phyloP scores from a whole-genome alignment of 2,888 invertebrate species.

The Leptinotarsa juncta region DNA sequence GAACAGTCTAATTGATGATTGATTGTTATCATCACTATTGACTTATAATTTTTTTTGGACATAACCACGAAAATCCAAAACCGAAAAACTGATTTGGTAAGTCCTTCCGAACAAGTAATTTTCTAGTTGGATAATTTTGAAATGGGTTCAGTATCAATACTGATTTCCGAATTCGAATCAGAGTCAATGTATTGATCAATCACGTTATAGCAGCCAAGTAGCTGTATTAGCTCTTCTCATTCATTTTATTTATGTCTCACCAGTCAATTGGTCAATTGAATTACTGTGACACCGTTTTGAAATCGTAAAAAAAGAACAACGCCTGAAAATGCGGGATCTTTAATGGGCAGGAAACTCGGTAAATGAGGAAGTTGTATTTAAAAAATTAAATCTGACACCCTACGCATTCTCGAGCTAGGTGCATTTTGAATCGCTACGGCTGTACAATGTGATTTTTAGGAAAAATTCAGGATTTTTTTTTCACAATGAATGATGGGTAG shows the following conservation, averaged over 20 bases:
- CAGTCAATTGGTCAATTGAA: slow-evolving; percentile 55
- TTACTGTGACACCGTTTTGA: slow-evolving; percentile 53
- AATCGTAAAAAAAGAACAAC: slow-evolving; percentile 54
- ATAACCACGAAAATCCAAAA: too few relatives aligned
- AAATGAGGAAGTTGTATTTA: slow-evolving; percentile 58
- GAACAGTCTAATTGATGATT: too few relatives aligned
- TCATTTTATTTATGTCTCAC: background rate
- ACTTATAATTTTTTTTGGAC: too few relatives aligned
- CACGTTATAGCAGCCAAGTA: too few relatives aligned
- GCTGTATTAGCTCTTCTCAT: background rate
- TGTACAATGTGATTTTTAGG: slow-evolving; percentile 8
- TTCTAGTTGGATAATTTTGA: too few relatives aligned
- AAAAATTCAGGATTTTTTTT: background rate
- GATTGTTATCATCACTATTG: too few relatives aligned
- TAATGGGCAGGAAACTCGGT: slow-evolving; percentile 53
- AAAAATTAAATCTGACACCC: slow-evolving; percentile 52
- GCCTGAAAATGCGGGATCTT: slow-evolving; percentile 54
- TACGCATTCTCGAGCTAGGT: slow-evolving; percentile 33
- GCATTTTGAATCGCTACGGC: slow-evolving; percentile 19
- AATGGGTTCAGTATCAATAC: too few relatives aligned
- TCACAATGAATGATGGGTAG: too few relatives aligned
- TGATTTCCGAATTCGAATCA: too few relatives aligned
- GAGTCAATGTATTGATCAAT: background rate
- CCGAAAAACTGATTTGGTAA: too few relatives aligned
- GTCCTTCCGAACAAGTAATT: too few relatives aligned